These are phyloP conservation scores for Tichodroma muraria DNA, from an alignment of 2,113 vertebrate genomes.

Conservation along the genomic window DNA sequence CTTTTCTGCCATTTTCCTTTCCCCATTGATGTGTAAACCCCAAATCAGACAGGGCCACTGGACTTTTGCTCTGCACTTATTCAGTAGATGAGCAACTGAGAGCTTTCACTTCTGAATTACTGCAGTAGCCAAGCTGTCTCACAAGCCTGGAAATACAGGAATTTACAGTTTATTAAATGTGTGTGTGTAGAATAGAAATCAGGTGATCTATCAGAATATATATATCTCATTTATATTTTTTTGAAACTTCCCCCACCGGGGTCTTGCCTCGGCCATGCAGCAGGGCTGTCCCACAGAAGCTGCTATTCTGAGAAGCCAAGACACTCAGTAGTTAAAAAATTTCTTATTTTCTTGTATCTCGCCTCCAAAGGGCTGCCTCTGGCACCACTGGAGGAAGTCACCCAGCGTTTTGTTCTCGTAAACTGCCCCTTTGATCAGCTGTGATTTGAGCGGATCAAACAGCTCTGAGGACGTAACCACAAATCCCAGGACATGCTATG, in stretches of 20 bases:
- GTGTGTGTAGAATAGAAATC: neutral
- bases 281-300: neutral
- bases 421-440: conserved; percentile 50
- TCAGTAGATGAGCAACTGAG: accelerated
- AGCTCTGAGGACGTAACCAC: neutral
- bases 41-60: accelerated
- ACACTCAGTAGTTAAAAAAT: neutral
- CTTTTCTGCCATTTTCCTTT: neutral
- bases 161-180: neutral
- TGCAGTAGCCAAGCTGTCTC: neutral
- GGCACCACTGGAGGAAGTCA: conserved; percentile 45
- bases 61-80: neutral
- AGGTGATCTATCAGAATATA: neutral
- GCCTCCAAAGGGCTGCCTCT: neutral
- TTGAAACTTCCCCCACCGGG: accelerated
- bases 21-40: neutral
- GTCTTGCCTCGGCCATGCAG: neutral
- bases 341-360: neutral
- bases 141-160: neutral
- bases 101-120: neutral
- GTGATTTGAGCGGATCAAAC: neutral
- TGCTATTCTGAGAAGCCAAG: neutral
- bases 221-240: neutral
- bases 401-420: conserved; percentile 32
- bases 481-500: neutral